phyloP scores from a whole-genome alignment of 2,797 vertebrate genomes.

The Masticophis lateralis region DNA sequence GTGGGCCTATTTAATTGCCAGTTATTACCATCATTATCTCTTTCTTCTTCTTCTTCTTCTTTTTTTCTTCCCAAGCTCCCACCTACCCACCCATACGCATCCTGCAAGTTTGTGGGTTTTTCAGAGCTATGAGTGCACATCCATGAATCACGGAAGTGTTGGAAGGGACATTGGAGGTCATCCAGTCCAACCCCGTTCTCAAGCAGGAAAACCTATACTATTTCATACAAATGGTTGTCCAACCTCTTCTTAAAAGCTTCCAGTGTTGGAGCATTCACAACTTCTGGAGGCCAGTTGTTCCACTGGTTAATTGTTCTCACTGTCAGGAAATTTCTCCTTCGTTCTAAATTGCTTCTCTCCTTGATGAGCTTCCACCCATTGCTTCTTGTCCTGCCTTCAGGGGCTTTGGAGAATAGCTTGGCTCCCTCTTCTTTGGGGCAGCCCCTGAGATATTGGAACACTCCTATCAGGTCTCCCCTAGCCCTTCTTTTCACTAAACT shows the following conservation, averaged over 20 bases:
- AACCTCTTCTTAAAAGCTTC: not conserved
- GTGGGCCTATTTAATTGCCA: conserved; percentile 17
- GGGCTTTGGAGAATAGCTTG: too few relatives aligned
- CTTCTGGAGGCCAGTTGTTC: not conserved
- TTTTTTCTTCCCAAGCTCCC: not conserved
- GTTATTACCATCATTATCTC: not conserved
- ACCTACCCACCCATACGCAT: not conserved
- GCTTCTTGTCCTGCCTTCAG: not conserved
- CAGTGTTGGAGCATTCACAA: not conserved
- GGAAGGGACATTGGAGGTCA: not conserved
- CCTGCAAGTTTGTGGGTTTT: not conserved
- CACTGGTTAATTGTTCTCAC: not conserved
- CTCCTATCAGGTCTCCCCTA: too few relatives aligned
- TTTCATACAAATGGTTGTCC: not conserved
- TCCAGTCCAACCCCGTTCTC: not conserved
- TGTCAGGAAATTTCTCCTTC: not conserved
- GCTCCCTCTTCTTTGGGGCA: too few relatives aligned
- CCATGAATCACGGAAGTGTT: not conserved
- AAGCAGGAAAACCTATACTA: not conserved
- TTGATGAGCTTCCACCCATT: not conserved
- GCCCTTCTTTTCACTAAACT: too few relatives aligned
- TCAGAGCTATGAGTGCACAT: not conserved
- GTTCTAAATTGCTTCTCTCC: not conserved
- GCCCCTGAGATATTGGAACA: too few relatives aligned
- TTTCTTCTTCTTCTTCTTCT: not conserved